Conservation (phyloP, 1,140 invertebrate genomes). For the Chrysoperla carnea region DNA sequence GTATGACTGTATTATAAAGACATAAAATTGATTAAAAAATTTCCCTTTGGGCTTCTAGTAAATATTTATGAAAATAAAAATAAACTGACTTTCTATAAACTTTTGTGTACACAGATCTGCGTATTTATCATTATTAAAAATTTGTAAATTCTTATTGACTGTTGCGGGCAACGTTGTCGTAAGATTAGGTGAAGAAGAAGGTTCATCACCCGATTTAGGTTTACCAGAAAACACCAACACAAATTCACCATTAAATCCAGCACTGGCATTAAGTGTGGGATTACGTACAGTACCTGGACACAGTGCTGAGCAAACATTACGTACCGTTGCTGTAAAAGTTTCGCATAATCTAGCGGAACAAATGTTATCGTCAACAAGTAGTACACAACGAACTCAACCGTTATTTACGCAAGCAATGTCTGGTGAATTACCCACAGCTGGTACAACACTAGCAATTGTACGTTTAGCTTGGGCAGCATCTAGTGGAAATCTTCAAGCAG, state of each 20-base stretch:
- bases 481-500: slow-evolving; percentile 44
- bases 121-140: slow-evolving; percentile 71
- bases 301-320: slow-evolving; percentile 38
- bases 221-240: slow-evolving; percentile 14
- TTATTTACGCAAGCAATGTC: slow-evolving; percentile 35
- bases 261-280: slow-evolving; percentile 49
- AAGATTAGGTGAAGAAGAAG: slow-evolving; percentile 40
- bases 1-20: no score
- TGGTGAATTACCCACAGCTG: slow-evolving; percentile 44
- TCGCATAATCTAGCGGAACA: slow-evolving; percentile 48
- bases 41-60: no score
- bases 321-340: slow-evolving; percentile 55
- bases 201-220: slow-evolving; percentile 18
- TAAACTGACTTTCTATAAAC: no score
- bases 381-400: slow-evolving; percentile 27
- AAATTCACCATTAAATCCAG: slow-evolving; percentile 24
- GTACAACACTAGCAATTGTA: slow-evolving; percentile 49
- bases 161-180: slow-evolving; percentile 63
- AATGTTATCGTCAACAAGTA: slow-evolving; percentile 25
- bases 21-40: no score
- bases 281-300: slow-evolving; percentile 50
- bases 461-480: slow-evolving; percentile 64
- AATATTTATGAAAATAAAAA: no score
- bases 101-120: no score
- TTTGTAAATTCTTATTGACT: slow-evolving; percentile 77